These are phyloP conservation scores for Lacerta agilis DNA, from an alignment of 2,797 vertebrate genomes.

Conservation along the genomic window DNA sequence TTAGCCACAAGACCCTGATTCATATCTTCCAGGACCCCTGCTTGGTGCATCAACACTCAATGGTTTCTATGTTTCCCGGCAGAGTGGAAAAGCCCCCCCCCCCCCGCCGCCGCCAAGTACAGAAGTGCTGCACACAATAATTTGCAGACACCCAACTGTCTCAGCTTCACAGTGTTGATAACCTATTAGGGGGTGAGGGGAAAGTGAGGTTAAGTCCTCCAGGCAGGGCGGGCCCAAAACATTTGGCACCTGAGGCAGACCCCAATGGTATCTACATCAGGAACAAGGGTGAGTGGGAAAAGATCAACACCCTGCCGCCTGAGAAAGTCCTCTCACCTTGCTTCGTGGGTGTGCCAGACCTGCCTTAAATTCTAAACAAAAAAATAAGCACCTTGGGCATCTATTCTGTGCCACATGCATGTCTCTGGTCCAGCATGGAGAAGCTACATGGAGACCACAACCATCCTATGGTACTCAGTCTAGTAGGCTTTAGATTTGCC, in stretches of 20 bases:
- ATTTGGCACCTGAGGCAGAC: background rate
- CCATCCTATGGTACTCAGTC: background rate
- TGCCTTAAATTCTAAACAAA: no score
- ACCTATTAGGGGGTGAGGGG: background rate
- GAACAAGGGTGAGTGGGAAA: no score
- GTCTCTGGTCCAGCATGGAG: no score
- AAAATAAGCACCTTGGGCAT: no score
- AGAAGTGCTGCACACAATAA: background rate
- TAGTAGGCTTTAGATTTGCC: background rate
- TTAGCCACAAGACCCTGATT: background rate
- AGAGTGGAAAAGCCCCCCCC: background rate
- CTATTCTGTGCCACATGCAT: no score
- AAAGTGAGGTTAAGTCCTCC: background rate
- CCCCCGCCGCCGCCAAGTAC: background rate
- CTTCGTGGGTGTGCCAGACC: no score
- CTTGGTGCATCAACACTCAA: no score
- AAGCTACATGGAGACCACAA: background rate
- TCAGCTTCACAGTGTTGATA: background rate
- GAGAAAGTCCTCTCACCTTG: no score
- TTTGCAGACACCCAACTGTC: background rate
- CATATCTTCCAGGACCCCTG: background rate
- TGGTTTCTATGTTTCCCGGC: no score
- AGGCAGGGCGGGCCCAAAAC: no score
- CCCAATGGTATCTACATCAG: no score
- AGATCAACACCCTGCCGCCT: no score